A percentile compares a stretch with the other conserved stretches of the same genome.
Evolutionary conservation across 2,797 vertebrate genomes (phyloP).

Genomic region (Pipistrellus pipistrellus): DNA sequence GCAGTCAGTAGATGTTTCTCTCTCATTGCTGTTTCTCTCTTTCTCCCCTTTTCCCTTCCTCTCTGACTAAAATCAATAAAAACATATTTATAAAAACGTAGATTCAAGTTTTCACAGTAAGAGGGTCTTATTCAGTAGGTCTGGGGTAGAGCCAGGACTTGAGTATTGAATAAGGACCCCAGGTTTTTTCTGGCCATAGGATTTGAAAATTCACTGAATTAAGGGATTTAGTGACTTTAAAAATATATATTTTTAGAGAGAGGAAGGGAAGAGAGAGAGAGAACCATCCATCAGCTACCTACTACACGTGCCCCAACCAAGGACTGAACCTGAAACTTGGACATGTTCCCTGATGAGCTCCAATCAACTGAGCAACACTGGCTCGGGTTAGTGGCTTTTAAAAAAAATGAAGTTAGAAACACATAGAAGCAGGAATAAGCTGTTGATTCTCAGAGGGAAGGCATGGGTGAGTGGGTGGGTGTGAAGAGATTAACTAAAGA

Average conservation of each 20-base stretch:
- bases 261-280: neutral
- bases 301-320: neutral
- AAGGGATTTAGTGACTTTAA: neutral
- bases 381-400: neutral
- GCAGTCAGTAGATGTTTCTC: too few relatives aligned
- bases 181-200: neutral
- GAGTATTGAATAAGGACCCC: neutral
- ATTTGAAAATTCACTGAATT: constrained; percentile 18
- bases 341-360: neutral
- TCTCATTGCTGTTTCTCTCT: too few relatives aligned
- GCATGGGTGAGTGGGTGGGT: too few relatives aligned
- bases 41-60: too few relatives aligned
- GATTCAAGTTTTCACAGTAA: neutral
- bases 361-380: neutral
- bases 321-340: neutral
- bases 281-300: neutral
- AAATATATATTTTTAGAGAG: neutral
- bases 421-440: too few relatives aligned
- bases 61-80: too few relatives aligned
- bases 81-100: too few relatives aligned
- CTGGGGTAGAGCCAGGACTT: neutral
- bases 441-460: too few relatives aligned
- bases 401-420: too few relatives aligned
- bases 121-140: neutral
- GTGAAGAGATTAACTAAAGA: too few relatives aligned